Evolutionary conservation across 2,888 invertebrate genomes (phyloP), one percentile per base, ranked within the genome.

Genomic region (Polymixis flavicincta): DNA sequence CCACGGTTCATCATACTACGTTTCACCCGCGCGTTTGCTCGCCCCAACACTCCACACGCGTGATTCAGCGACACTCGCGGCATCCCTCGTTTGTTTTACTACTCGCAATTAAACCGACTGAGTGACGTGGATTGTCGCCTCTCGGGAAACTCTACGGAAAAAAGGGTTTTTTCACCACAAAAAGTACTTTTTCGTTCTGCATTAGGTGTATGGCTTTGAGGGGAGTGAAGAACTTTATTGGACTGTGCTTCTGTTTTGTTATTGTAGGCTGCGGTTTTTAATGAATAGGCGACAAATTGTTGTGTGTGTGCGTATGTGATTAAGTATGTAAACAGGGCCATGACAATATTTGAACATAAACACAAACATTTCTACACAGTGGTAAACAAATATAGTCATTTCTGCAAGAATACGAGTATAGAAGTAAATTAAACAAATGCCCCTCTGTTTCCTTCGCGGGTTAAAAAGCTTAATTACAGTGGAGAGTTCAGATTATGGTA

Each of bases 31-130:
- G 52, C 89, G 94, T 93, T 78, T 92, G 85, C 66, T 9, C 63
- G 37, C 22, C 57, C 74, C 75, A 71, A 75, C 90, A 88, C 91
- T 91, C 89, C 83, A 88, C 90, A 87, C 90, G 89, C 89, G 89
- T 89, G 88, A 88, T 87, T 86, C 89, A 86, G 85, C 87, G 87
- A 83, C 86, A 87, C 87, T 86, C 87, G 88, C 89, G 86, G 88
- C 91, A 84, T 88, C 90, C 92, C 94, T 93, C 94, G 94, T 94
- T 95, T 95, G 95, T 95, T 94, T 94, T 94, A 94, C 93, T 92
- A 92, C 93, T 95, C 92, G 95, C 96, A 96, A 96, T 96, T 96
- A 96, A 95, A 92, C 92, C 92, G 94, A 92, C 94, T 94, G 96
- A 96, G 95, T 95, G 95, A 94, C 93, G 92, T 92, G 94, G 94